Percentiles rank a stretch among this genome's conserved stretches.
phyloP scores from a whole-genome alignment of 2,113 vertebrate species.

The Osmerus mordax region DNA sequence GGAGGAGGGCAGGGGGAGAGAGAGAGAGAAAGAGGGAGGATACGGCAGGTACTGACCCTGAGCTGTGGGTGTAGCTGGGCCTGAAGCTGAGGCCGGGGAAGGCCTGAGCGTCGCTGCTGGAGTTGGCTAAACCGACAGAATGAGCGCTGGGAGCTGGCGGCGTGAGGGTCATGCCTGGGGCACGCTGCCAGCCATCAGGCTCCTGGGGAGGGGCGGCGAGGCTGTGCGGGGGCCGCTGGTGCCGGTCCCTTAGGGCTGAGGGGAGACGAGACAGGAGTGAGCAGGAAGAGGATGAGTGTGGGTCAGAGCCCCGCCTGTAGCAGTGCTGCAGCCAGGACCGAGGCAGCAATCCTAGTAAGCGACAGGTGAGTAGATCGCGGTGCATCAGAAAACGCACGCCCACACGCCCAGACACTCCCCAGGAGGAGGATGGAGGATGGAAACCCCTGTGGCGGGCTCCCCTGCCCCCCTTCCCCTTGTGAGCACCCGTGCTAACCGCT shows the following conservation, averaged over 20 bases:
- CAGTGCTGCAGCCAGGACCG: conserved; percentile 58
- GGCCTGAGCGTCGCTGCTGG: conserved; percentile 53
- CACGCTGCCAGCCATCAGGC: conserved; percentile 65
- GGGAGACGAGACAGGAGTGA: conserved; percentile 73
- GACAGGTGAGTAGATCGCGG: conserved; percentile 77
- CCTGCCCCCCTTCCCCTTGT: too few species aligned
- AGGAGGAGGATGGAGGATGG: conserved; percentile 26
- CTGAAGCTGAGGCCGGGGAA: conserved; percentile 46
- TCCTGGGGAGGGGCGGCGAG: conserved; percentile 66
- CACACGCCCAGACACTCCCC: conserved; percentile 68
- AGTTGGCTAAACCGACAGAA: conserved; percentile 49
- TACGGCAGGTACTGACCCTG: conserved; percentile 74
- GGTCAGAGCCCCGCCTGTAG: conserved; percentile 31
- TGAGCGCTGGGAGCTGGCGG: conserved; percentile 73
- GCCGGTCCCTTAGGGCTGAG: conserved; percentile 76
- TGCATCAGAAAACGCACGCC: conserved; percentile 78
- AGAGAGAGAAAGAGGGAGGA: not conserved
- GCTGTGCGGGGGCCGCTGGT: conserved; percentile 60
- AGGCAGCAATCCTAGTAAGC: conserved; percentile 71
- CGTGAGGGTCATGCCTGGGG: conserved; percentile 87
- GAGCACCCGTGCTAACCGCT: not conserved
- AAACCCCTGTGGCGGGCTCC: conserved; percentile 7
- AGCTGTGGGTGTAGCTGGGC: conserved; percentile 66
- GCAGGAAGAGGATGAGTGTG: conserved; percentile 4
- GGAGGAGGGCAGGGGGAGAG: too few species aligned